These are phyloP conservation scores for Antigone vipio DNA, from an alignment of 2,113 vertebrate species.

Conservation along the genomic window DNA sequence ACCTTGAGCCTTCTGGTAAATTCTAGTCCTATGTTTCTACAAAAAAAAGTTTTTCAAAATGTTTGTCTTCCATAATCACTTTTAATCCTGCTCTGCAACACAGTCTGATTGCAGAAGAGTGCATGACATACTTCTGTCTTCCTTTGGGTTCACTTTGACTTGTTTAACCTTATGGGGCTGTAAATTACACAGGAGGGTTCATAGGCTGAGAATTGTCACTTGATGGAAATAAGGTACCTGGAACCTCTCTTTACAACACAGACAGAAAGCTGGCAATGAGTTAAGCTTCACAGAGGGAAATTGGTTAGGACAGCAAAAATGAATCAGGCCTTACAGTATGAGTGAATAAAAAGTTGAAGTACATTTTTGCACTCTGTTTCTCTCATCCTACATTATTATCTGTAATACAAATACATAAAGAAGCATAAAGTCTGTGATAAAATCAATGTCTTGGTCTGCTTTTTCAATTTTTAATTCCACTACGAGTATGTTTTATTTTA, in stretches of 20 bases:
- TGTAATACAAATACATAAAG: background rate
- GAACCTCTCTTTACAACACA: background rate
- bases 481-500: background rate
- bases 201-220: background rate
- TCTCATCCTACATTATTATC: background rate
- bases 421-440: background rate
- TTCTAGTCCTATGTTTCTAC: background rate
- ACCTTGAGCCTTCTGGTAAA: background rate
- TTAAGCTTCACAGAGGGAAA: background rate
- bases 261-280: background rate
- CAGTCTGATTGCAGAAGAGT: background rate
- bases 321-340: accelerated
- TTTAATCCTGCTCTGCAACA: background rate
- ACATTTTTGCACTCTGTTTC: background rate
- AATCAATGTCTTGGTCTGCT: background rate
- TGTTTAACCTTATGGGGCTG: background rate
- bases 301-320: background rate
- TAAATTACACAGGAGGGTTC: background rate
- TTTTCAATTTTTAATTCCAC: background rate
- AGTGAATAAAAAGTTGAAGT: background rate
- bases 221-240: background rate
- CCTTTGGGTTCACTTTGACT: background rate
- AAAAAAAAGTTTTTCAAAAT: background rate
- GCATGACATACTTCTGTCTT: background rate
- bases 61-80: background rate